phyloP scores from a whole-genome alignment of 2,888 invertebrate genomes.

The Polydrusus tereticollis region DNA sequence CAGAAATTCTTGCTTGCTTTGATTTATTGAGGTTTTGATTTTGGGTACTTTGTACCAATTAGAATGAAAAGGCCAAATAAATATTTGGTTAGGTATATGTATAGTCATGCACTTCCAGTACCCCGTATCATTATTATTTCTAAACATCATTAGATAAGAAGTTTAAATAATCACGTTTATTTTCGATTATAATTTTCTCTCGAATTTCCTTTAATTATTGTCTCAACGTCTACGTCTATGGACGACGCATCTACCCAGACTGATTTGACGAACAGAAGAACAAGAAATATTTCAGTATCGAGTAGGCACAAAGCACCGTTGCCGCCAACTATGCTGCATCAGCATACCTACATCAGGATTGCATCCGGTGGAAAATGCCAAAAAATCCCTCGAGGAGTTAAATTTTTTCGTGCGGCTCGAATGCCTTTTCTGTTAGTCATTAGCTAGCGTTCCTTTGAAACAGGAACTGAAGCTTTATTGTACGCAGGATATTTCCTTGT shows the following conservation, averaged over 20 bases:
- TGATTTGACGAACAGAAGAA: slow-evolving; percentile 6
- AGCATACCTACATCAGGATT: slow-evolving; percentile 8
- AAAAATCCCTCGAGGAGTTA: slow-evolving; percentile 4
- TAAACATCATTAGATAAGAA: neutral
- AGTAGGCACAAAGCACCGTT: neutral
- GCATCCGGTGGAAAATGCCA: slow-evolving; percentile 11
- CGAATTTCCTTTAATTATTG: neutral
- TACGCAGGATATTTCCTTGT: no score
- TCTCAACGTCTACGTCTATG: neutral
- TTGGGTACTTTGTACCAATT: no score
- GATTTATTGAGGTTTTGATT: no score
- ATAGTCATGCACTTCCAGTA: neutral
- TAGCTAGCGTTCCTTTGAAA: neutral
- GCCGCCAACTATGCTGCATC: slow-evolving; percentile 2
- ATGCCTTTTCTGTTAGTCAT: slow-evolving; percentile 14
- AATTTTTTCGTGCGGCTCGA: neutral
- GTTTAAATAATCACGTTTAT: neutral
- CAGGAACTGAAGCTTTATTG: neutral
- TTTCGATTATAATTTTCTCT: neutral
- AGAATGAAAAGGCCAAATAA: no score
- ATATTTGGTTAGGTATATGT: no score
- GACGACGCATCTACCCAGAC: neutral
- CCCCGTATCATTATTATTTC: neutral
- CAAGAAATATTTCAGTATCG: slow-evolving; percentile 4
- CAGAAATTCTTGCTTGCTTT: no score